Evolutionary conservation across 1,140 invertebrate genomes (phyloP), one percentile per base, ranked within the genome.

Genomic region (Neotoxoptera formosana): DNA sequence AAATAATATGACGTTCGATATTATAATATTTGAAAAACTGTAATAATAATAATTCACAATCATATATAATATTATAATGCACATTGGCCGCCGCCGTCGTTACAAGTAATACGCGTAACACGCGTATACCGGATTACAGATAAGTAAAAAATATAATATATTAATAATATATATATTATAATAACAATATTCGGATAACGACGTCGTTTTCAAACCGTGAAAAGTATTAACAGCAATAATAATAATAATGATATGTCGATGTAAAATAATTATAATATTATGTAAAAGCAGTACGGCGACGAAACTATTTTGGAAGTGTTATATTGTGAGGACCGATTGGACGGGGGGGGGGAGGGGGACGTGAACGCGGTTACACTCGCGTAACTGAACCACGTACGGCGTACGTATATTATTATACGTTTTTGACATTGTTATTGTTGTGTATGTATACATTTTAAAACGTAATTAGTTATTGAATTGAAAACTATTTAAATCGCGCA

Each of bases 371-470:
- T 67, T 67, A 53, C 51, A 20, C 51, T 51, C 51, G 51, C 51
- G 51, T 51, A 67, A 67, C 60, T 30, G 60, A 67, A 67, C 30
- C 60, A 30, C 30, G n/a, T n/a, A 67, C 30, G 60, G 30, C 14
- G n/a, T 76, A n/a, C 60, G n/a, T n/a, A 76, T 76, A 76, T 76
- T 76, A 76, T 76, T 76, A 76, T 76, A 76, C 60, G 60, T n/a
- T 76, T 76, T 76, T 76, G 60, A 76, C 60, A 76, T 76, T 76
- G 60, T 76, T 20, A 34, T 8, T 76, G 60, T 76, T 76, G 30
- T 76, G 60, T 76, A n/a, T 67, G n/a, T n/a, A n/a, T n/a, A n/a
- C n/a, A 76, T 76, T 76, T n/a, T 76, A 76, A 76, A 76, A 76
- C 7, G n/a, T 76, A 76, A 76, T 76, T 76, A 76, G 30, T 76